phyloP scores from a whole-genome alignment of 2,113 vertebrate species.

The Callocephalon fimbriatum region DNA sequence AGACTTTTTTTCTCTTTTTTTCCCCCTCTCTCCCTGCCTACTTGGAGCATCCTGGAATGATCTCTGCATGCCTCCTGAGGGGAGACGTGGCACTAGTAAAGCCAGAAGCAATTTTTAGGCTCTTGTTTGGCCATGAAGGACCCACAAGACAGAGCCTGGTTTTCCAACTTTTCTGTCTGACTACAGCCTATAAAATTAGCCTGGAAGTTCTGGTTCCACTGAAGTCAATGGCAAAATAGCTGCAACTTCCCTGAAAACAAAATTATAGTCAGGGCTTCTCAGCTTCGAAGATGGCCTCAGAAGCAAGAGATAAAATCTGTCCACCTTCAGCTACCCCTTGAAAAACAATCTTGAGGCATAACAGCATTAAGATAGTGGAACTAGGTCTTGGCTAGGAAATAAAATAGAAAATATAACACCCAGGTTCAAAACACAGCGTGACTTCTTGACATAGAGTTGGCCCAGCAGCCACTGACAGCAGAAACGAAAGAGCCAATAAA shows the following conservation, averaged over 20 bases:
- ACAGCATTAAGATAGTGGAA: not conserved
- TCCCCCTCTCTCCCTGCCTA: not conserved
- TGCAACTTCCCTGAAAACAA: not conserved
- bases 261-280: not conserved
- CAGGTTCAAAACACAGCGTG: not conserved
- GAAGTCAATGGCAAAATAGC: not conserved
- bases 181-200: not conserved
- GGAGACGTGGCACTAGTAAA: not conserved
- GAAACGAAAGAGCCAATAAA: conserved; percentile 38
- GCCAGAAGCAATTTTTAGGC: conserved; percentile 4
- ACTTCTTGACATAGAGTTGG: conserved; percentile 1
- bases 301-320: not conserved
- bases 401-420: conserved; percentile 27
- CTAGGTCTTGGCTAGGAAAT: not conserved
- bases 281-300: not conserved
- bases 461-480: not conserved
- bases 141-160: not conserved
- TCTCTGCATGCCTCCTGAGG: not conserved
- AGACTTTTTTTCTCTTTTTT: conserved; percentile 55
- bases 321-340: not conserved
- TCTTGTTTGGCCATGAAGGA: not conserved
- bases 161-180: not conserved
- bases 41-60: conserved; percentile 13
- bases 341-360: not conserved
- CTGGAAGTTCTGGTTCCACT: not conserved